These are phyloP conservation scores for Marronus borbonicus DNA, from an alignment of 2,888 invertebrate species.

Conservation along the genomic window DNA sequence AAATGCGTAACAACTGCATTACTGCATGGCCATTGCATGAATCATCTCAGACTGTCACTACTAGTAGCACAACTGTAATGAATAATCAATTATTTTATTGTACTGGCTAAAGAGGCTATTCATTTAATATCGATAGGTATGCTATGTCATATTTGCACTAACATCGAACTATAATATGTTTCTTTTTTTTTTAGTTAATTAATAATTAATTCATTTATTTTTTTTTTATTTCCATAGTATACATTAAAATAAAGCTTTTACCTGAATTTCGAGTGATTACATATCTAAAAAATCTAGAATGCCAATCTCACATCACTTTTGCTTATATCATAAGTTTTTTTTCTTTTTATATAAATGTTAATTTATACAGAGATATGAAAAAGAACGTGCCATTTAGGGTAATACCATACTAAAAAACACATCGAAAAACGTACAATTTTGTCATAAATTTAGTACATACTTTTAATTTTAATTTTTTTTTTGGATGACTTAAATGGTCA, in stretches of 20 bases:
- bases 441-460: slow-evolving; percentile 66
- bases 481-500: slow-evolving; percentile 74
- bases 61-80: slow-evolving; percentile 70
- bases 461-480: slow-evolving; percentile 47
- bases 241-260: slow-evolving; percentile 70
- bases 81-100: slow-evolving; percentile 65
- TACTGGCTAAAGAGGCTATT: slow-evolving; percentile 69
- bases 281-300: slow-evolving; percentile 63
- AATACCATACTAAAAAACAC: slow-evolving; percentile 76
- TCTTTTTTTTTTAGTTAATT: slow-evolving; percentile 29
- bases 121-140: slow-evolving; percentile 60
- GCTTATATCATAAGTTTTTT: slow-evolving; percentile 61
- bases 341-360: slow-evolving; percentile 62
- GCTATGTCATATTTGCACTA: slow-evolving; percentile 70
- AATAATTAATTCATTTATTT: slow-evolving; percentile 30
- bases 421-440: slow-evolving; percentile 68
- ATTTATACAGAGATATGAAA: slow-evolving; percentile 70
- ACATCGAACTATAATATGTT: slow-evolving; percentile 70
- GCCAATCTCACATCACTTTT: slow-evolving; percentile 69
- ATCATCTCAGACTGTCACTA: slow-evolving; percentile 65
- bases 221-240: slow-evolving; percentile 62
- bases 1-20: slow-evolving; percentile 66
- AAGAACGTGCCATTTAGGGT: slow-evolving; percentile 83
- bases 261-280: slow-evolving; percentile 68
- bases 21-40: slow-evolving; percentile 65